A percentile compares a stretch with the other conserved stretches of the same genome.
phyloP scores from a whole-genome alignment of 2,797 vertebrate species.

The Leptoclinus maculatus region DNA sequence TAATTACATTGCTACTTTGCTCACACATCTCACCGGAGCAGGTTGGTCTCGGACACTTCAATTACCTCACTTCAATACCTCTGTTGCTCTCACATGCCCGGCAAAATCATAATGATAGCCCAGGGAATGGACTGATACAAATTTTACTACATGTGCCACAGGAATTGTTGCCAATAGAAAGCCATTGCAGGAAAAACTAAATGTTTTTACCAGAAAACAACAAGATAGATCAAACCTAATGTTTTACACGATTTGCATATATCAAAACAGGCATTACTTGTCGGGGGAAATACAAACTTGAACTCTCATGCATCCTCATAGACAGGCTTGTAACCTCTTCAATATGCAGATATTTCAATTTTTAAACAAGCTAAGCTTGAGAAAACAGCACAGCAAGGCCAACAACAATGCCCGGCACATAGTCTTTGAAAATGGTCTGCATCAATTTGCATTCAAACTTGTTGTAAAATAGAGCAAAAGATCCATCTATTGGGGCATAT shows the following conservation, averaged over 20 bases:
- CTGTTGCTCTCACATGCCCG: conserved; percentile 51
- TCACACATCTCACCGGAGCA: conserved; percentile 64
- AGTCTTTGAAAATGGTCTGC: conserved; percentile 55
- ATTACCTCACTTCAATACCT: conserved; percentile 60
- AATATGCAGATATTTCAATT: conserved; percentile 49
- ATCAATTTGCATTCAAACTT: conserved; percentile 84
- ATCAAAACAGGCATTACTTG: neutral
- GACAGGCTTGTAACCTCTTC: conserved; percentile 29
- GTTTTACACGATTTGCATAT: neutral
- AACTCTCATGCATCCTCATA: neutral
- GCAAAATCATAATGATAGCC: conserved; percentile 59
- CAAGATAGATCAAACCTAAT: neutral
- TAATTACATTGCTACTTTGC: conserved; percentile 79
- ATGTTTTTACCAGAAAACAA: neutral
- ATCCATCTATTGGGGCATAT: conserved; percentile 72
- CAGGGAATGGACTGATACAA: conserved; percentile 29
- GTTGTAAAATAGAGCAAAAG: conserved; percentile 68
- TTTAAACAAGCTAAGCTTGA: conserved; percentile 54
- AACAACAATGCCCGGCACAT: conserved; percentile 44
- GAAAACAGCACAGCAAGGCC: conserved; percentile 57
- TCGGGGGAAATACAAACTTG: fast-evolving
- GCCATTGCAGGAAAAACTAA: neutral
- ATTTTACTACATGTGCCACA: conserved; percentile 9
- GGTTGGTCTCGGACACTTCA: conserved; percentile 64
- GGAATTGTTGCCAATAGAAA: neutral